These are phyloP conservation scores for Speoplatyrhinus poulsoni DNA, from an alignment of 2,113 vertebrate genomes.

Conservation along the genomic window DNA sequence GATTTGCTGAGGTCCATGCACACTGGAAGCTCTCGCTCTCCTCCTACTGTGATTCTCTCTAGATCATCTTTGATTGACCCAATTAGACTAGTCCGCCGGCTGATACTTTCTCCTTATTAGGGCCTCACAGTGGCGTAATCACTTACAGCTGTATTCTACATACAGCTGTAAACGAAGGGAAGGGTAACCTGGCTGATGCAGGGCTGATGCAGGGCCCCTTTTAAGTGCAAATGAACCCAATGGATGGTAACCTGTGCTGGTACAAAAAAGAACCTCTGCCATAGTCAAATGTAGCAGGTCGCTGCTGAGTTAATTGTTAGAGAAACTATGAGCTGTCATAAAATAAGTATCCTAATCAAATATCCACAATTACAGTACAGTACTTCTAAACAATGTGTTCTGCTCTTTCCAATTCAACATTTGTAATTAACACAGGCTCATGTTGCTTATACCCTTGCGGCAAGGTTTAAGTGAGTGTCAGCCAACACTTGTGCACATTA, in stretches of 20 bases:
- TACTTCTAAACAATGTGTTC: too few relatives aligned
- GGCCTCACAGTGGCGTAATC: constrained; percentile 68
- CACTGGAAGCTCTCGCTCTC: constrained; percentile 40
- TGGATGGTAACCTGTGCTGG: constrained; percentile 46
- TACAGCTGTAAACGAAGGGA: constrained; percentile 53
- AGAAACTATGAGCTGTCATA: background rate
- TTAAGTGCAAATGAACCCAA: constrained; percentile 65
- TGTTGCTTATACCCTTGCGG: constrained; percentile 3
- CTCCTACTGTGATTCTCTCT: constrained; percentile 45
- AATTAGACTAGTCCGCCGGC: constrained; percentile 69
- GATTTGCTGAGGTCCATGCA: constrained; percentile 43
- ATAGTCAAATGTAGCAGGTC: constrained; percentile 32
- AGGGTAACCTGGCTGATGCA: constrained; percentile 47
- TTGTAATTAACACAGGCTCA: too few relatives aligned
- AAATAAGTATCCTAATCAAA: background rate
- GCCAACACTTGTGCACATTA: constrained; percentile 27
- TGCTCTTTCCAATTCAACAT: too few relatives aligned
- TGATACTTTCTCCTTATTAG: constrained; percentile 70
- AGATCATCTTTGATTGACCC: constrained; percentile 72
- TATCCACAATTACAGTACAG: too few relatives aligned
- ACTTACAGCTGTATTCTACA: constrained; percentile 38
- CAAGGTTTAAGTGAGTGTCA: constrained; percentile 24
- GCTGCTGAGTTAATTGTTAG: constrained; percentile 25
- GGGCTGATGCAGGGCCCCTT: constrained; percentile 39
- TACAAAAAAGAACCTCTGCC: constrained; percentile 9